phyloP scores from a whole-genome alignment of 2,888 invertebrate species.

The Cataglyphis altisquamis region DNA sequence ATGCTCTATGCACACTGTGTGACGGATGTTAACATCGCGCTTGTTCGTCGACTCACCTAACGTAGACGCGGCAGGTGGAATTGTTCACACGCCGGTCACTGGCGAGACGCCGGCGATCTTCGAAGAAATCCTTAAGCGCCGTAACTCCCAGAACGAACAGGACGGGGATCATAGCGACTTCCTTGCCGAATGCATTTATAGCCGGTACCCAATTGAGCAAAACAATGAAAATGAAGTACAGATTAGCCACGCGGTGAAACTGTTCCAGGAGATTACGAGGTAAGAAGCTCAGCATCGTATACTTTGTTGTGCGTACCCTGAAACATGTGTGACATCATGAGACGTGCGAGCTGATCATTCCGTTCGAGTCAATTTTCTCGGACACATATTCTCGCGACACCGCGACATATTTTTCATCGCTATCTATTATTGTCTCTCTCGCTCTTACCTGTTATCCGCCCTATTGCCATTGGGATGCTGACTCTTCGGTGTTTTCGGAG shows the following conservation, averaged over 20 bases:
- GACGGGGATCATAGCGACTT: conserved; percentile 97
- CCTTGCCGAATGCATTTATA: conserved; percentile 98
- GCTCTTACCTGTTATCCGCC: conserved; percentile 89
- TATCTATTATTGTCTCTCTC: background rate
- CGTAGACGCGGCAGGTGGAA: conserved; percentile 96
- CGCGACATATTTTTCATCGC: too few species aligned
- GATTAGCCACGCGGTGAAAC: conserved; percentile 98
- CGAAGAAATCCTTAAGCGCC: conserved; percentile 97
- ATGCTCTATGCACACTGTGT: background rate
- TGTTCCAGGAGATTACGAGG: conserved; percentile 99
- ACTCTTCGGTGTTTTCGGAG: conserved; percentile 92
- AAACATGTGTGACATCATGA: background rate
- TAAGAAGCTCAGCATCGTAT: conserved; percentile 96
- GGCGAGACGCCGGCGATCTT: conserved; percentile 95
- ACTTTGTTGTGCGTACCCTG: conserved; percentile 97
- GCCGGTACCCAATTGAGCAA: conserved; percentile 98
- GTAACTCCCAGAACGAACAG: conserved; percentile 97
- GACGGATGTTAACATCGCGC: conserved; percentile 7
- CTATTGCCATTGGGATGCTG: conserved; percentile 95
- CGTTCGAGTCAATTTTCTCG: background rate
- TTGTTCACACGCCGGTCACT: conserved; percentile 98
- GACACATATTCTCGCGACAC: too few species aligned
- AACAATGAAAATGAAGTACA: conserved; percentile 99
- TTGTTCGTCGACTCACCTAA: conserved; percentile 89
- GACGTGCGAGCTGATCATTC: background rate